Evolutionary conservation across 2,113 vertebrate genomes (phyloP).

Genomic region (Melanocharis versteri): DNA sequence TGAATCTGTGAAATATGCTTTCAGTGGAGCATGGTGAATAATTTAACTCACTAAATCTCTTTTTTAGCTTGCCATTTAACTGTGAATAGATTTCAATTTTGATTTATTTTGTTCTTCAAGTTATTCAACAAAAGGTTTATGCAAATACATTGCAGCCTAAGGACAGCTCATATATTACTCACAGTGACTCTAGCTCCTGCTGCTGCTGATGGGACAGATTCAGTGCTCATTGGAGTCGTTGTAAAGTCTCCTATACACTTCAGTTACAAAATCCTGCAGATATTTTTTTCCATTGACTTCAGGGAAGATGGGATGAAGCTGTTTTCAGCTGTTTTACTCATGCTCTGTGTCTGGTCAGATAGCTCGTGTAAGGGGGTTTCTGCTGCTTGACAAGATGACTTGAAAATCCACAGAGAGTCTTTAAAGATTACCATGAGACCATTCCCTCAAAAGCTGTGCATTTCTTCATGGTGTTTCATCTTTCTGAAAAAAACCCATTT

Average conservation of each 20-base stretch:
- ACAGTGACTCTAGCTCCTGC: not conserved
- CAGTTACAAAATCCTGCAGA: not conserved
- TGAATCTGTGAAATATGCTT: conserved; percentile 52
- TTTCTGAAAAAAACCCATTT: not conserved
- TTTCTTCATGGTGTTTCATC: not conserved
- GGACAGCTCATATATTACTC: conserved; percentile 13
- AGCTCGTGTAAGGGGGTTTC: not conserved
- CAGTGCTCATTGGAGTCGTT: not conserved
- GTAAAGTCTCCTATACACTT: not conserved
- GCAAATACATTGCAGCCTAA: conserved; percentile 50
- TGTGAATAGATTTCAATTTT: conserved; percentile 60
- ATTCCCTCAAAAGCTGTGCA: not conserved
- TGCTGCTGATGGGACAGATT: not conserved
- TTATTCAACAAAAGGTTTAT: conserved; percentile 60
- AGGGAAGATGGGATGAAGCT: not conserved
- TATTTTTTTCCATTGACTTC: not conserved
- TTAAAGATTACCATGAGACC: not conserved
- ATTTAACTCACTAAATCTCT: conserved; percentile 60
- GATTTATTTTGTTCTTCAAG: conserved; percentile 60
- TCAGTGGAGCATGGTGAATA: conserved; percentile 53
- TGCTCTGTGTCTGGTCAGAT: not conserved
- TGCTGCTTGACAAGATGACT: not conserved
- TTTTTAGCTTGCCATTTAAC: conserved; percentile 55
- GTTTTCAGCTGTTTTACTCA: not conserved
- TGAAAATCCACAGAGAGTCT: not conserved